phyloP scores from a whole-genome alignment of 2,797 vertebrate genomes.

The Chanos chanos region DNA sequence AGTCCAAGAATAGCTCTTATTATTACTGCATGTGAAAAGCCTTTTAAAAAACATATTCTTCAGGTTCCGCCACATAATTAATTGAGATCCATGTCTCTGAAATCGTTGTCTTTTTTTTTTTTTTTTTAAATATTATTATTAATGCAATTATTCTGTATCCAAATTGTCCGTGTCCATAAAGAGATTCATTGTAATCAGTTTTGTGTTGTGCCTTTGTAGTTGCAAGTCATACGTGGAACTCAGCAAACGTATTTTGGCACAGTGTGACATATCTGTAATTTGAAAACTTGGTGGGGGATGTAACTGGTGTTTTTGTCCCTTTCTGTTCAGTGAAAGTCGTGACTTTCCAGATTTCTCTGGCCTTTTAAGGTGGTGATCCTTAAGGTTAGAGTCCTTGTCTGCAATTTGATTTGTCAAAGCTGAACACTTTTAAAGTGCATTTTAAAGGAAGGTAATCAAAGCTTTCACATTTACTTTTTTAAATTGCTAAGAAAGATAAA shows the following conservation, averaged over 20 bases:
- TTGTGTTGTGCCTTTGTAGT: slow-evolving; percentile 29
- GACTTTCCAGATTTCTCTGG: no score
- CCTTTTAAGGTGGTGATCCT: no score
- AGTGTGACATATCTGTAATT: slow-evolving; percentile 19
- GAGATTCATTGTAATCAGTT: slow-evolving; percentile 23
- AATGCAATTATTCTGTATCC: slow-evolving; percentile 20
- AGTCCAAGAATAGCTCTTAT: slow-evolving; percentile 32
- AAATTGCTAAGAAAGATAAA: no score
- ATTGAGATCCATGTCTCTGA: slow-evolving; percentile 3
- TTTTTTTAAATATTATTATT: no score
- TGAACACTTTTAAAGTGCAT: no score
- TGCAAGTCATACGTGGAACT: no score
- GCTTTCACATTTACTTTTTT: no score
- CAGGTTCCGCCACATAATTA: slow-evolving; percentile 15
- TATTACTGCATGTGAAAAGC: slow-evolving; percentile 42
- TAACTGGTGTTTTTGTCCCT: slow-evolving; percentile 6
- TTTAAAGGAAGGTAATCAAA: no score
- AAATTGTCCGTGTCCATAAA: slow-evolving; percentile 9
- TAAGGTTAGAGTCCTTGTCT: no score
- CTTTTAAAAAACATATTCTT: slow-evolving; percentile 30
- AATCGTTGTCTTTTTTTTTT: slow-evolving; percentile 10
- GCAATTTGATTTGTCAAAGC: no score
- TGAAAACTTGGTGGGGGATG: slow-evolving; percentile 4
- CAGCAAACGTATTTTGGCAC: slow-evolving; percentile 4
- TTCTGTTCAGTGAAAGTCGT: no score